Base-by-base conservation (phyloP, 35 echinoderm and acorn worm genomes). In the Amphiura filiformis region DNA sequence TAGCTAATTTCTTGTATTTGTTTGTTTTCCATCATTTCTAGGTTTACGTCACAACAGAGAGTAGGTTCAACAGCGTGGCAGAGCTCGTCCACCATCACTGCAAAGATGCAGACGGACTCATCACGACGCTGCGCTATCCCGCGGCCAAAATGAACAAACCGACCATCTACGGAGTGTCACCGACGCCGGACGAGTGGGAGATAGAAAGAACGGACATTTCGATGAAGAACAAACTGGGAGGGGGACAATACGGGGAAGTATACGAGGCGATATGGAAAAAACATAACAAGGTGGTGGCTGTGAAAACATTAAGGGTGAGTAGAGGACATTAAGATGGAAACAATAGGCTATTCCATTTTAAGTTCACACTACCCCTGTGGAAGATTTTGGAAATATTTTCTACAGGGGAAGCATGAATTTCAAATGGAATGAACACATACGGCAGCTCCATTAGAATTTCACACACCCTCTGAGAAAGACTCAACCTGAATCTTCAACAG, bases 201-300 rank as follows among this genome's bases (percentile, higher is more conserved):
- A 93, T 99, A 23, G 90, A 99, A 39, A 65, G 96, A 76, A 94
- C 93, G 26, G 96, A 99, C 81, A 99, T 99, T 83, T 91, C 91
- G 0, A 99, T 99, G 96, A 99, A 92, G 90, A 94, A 93, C 84
- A 99, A 94, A 78, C 87, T 99, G 1, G 93, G 93, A 65, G 96
- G 96, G 18, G 92, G 96, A 5, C 96, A 95, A 77, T 98, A 98
- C 39, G 96, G 96, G 36, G 96, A 98, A 70, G 96, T 98, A 12
- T 98, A 98, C 32, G 96, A 98, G 80, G 96, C 96, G 17, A 81
- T 94, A 36, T 98, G 96, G 96, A 98, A 92, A 87, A 98, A 94
- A 87, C 93, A 98, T 26, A 94, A 90, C 78, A 94, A 91, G 39
- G 94, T 94, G 17, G 92, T 98, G 32, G 96, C 96, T 28, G 96